Percentiles rank a stretch among this genome's conserved stretches.
These are phyloP conservation scores for Equus quagga DNA, from an alignment of 2,113 vertebrate genomes.

Conservation along the genomic window DNA sequence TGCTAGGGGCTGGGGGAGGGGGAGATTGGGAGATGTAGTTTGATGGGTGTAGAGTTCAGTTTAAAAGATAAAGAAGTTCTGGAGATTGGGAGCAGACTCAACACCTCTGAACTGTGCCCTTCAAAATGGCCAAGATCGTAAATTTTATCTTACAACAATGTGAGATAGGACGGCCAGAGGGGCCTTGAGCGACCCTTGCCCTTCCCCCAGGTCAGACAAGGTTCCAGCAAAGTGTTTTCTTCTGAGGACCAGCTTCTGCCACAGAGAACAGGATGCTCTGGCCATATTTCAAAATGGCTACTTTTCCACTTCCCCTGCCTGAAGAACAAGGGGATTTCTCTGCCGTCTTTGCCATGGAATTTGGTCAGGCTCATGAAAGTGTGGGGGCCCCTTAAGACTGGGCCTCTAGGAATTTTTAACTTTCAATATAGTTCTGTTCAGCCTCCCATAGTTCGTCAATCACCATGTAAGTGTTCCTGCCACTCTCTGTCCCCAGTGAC, in stretches of 20 bases:
- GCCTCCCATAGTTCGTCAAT: neutral
- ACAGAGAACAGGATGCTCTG: neutral
- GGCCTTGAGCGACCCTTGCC: neutral
- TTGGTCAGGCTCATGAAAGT: neutral
- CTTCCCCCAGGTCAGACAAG: neutral
- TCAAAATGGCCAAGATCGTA: too few relatives aligned
- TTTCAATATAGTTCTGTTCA: neutral
- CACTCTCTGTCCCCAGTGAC: neutral
- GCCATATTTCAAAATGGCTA: too few relatives aligned
- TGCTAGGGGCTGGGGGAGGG: too few relatives aligned
- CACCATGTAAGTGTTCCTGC: neutral
- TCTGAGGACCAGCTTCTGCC: neutral
- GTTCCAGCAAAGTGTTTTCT: neutral
- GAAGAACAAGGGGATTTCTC: neutral
- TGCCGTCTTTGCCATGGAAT: neutral
- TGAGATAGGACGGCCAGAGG: neutral
- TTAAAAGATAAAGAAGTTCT: too few relatives aligned
- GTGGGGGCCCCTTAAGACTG: neutral
- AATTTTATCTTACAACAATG: too few relatives aligned
- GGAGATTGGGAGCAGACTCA: too few relatives aligned
- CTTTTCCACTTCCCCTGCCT: neutral
- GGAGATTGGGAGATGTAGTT: too few relatives aligned
- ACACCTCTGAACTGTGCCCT: too few relatives aligned
- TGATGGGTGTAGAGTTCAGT: too few relatives aligned
- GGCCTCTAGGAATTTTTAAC: neutral